Base-by-base conservation (phyloP, 1,140 invertebrate genomes). In the Frieseomelitta varia region DNA sequence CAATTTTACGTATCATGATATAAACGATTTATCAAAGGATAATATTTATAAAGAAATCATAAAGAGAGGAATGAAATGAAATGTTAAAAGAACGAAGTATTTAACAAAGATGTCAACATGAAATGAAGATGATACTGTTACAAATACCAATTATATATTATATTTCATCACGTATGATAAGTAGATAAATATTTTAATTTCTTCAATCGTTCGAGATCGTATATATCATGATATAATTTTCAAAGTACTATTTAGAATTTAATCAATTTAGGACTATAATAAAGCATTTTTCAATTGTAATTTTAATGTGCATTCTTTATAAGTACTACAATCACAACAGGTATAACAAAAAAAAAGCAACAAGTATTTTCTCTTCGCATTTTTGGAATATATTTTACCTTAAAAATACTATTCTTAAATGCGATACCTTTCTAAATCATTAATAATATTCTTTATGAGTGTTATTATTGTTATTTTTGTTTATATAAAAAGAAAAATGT, bases 191-290 rank as follows among this genome's bases (percentile, higher is more conserved):
- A 86, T 85, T 84, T 90, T 88, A 71, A 81, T 91, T 91, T 89
- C 73, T 73, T 65, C 72, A 39, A 39, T 39, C 39, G 24, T 39
- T 39, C 58, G 24, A 76, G 84, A 90, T 90, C 89, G 87, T 89
- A 69, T 85, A 85, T 90, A 91, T 86, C 89, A 90, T 92, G 85
- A 91, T 81, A 88, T 86, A 74, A 86, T 84, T 91, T 93, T 91
- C 84, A 91, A 93, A 93, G 53, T 91, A 93, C 90, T 94, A 92
- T 92, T 86, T 94, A 94, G 92, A 89, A 92, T 93, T 87, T 94
- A 94, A 93, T 86, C 84, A 91, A 94, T 93, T 93, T 92, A 93
- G 90, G 86, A 79, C 86, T 92, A 91, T 85, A 84, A 87, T 91
- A 92, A 92, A 91, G 90, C 90, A 92, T 94, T 93, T 94, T 93